Conservation (phyloP, 1,140 invertebrate species). For the Nasonia vitripennis region DNA sequence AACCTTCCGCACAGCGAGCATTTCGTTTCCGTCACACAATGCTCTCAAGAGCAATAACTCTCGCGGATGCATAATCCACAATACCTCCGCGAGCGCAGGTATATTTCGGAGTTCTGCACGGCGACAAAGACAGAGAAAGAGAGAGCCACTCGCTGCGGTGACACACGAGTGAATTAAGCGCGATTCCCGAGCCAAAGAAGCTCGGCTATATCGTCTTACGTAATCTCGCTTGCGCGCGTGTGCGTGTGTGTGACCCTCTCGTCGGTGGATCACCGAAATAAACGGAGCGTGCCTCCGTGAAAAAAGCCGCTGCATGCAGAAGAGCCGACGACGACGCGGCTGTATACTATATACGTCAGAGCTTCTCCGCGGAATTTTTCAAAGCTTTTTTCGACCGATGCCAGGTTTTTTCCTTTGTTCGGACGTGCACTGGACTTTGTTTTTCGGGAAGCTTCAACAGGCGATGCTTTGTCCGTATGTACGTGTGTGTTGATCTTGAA, state of each 20-base stretch:
- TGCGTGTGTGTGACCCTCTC: conserved; percentile 18
- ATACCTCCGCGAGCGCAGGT: neutral
- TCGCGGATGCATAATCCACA: neutral
- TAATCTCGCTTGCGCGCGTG: neutral
- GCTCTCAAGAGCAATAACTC: neutral
- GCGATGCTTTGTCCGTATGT: no score
- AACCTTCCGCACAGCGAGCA: no score
- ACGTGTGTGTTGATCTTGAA: no score
- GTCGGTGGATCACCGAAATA: conserved; percentile 37
- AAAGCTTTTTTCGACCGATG: no score
- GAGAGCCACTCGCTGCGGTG: neutral
- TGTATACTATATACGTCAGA: neutral
- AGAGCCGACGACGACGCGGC: neutral
- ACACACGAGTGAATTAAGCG: conserved; percentile 37
- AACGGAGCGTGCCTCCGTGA: neutral
- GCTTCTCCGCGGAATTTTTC: no score
- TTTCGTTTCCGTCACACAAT: neutral
- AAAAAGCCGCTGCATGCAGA: neutral
- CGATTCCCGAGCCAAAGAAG: conserved; percentile 35
- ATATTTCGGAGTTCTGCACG: conserved; percentile 22
- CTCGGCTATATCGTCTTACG: conserved; percentile 5
- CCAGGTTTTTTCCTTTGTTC: no score
- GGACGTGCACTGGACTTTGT: no score
- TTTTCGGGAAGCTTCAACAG: no score
- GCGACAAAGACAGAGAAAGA: neutral